Base-by-base conservation (phyloP, 1,140 invertebrate species). In the Eumeta japonica region DNA sequence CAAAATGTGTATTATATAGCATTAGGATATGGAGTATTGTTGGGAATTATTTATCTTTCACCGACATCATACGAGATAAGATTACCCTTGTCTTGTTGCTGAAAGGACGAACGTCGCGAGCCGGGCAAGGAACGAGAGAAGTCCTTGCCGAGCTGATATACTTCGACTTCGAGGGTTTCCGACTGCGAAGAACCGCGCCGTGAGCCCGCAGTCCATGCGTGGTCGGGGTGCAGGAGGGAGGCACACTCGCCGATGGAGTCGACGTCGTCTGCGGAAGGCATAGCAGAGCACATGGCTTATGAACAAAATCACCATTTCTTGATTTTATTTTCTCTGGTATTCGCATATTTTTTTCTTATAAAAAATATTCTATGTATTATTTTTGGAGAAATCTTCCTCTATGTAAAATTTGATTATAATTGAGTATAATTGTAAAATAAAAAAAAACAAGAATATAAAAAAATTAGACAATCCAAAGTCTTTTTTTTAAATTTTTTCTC, bases 91-190 rank as follows among this genome's bases (percentile, higher is more conserved):
- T 79, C 77, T 55, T 79, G 76, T 46, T 83, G 81, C 53, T 90
- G 88, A 58, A 92, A 91, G 17, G 88, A 90, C 12, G 88, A 90
- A 28, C 89, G 79, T 43, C 89, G 78, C 13, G 88, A 90, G 4
- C 89, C 89, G 1, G 89, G 89, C 49, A 91, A 70, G 10, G 89
- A 91, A 49, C 87, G 81, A 11, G 88, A 90, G 62, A 90, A 91
- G 70, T 91, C 88, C 61, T 89, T 88, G 35, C 80, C 86, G 11
- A 91, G 78, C 64, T 91, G 87, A 58, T 91, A 91, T 0, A 88
- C 86, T 58, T 92, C 89, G 15, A 89, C 84, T 60, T 92, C 89
- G 13, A 90, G 75, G 32, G 88, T 87, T 52, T 91, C 89, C 1
- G 88, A 90, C 55, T 91, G 88, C 16, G 87, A 89, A 9, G 89